These are phyloP conservation scores for Theocolax elegans DNA, from an alignment of 1,140 invertebrate genomes.

Conservation along the genomic window DNA sequence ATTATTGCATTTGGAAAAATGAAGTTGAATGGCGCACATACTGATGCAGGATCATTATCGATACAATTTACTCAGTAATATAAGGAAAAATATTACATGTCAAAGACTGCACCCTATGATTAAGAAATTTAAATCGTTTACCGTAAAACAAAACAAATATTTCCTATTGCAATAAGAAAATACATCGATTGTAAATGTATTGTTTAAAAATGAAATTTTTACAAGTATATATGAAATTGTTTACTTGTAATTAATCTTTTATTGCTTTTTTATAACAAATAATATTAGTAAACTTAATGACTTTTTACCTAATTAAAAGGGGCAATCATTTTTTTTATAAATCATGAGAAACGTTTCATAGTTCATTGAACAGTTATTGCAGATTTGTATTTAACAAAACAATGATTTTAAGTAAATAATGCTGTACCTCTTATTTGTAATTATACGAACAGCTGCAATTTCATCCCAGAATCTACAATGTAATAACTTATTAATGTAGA, in stretches of 20 bases:
- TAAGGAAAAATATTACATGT: slow-evolving; percentile 10
- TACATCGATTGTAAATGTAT: background rate
- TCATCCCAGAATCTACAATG: slow-evolving; percentile 13
- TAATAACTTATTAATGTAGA: slow-evolving; percentile 22
- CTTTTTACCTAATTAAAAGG: too few species aligned
- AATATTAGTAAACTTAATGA: too few species aligned
- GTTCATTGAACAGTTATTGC: background rate
- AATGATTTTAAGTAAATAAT: background rate
- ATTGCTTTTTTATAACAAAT: background rate
- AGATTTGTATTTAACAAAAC: background rate
- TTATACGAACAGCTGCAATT: slow-evolving; percentile 1
- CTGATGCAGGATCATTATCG: background rate
- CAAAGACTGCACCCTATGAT: slow-evolving; percentile 23
- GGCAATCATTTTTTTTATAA: too few species aligned
- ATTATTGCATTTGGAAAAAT: background rate
- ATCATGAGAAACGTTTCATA: too few species aligned
- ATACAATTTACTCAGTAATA: slow-evolving; percentile 1
- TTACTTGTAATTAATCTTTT: background rate
- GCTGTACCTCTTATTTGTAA: background rate
- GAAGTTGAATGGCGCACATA: background rate
- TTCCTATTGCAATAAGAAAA: slow-evolving; percentile 2
- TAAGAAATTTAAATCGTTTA: slow-evolving; percentile 4
- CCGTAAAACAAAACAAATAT: slow-evolving; percentile 9
- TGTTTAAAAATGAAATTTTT: background rate
- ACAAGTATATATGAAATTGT: background rate